Evolutionary conservation across 2,797 vertebrate species (phyloP).

Genomic region (Enteromius viviparus): DNA sequence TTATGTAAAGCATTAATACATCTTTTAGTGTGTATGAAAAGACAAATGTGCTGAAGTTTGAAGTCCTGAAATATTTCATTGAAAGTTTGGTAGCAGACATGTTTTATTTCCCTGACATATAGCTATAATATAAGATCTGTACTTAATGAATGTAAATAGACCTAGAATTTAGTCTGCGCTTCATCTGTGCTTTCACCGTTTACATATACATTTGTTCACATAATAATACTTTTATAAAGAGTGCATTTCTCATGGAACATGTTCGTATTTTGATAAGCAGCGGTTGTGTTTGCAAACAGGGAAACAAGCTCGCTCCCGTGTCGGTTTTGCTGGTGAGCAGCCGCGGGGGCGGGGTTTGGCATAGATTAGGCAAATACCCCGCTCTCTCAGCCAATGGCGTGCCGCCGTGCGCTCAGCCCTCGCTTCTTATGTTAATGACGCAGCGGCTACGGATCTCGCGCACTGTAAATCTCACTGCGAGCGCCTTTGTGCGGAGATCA

Average conservation of each 20-base stretch:
- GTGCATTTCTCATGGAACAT: not conserved
- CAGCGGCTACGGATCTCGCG: slow-evolving; percentile 66
- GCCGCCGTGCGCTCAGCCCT: slow-evolving; percentile 45
- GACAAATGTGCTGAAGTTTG: not conserved
- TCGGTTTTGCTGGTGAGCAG: not conserved
- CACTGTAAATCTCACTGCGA: slow-evolving; percentile 63
- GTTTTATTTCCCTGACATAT: too few species aligned
- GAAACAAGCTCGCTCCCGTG: not conserved
- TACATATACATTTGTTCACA: not conserved
- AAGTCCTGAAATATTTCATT: not conserved
- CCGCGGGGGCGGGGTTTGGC: not conserved
- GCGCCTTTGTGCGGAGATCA: slow-evolving; percentile 70
- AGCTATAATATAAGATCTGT: too few species aligned
- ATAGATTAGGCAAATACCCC: slow-evolving; percentile 62
- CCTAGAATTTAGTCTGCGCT: not conserved
- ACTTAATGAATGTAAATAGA: not conserved
- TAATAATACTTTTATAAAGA: too few species aligned
- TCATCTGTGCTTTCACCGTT: not conserved
- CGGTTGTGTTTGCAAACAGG: not conserved
- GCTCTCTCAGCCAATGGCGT: slow-evolving; percentile 71
- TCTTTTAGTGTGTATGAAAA: not conserved
- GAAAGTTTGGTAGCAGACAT: too few species aligned
- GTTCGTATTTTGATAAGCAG: not conserved
- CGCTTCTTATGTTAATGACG: slow-evolving; percentile 68
- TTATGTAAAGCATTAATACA: not conserved